phyloP scores from a whole-genome alignment of 1,140 invertebrate species.

The Dinothrombium tinctorium region DNA sequence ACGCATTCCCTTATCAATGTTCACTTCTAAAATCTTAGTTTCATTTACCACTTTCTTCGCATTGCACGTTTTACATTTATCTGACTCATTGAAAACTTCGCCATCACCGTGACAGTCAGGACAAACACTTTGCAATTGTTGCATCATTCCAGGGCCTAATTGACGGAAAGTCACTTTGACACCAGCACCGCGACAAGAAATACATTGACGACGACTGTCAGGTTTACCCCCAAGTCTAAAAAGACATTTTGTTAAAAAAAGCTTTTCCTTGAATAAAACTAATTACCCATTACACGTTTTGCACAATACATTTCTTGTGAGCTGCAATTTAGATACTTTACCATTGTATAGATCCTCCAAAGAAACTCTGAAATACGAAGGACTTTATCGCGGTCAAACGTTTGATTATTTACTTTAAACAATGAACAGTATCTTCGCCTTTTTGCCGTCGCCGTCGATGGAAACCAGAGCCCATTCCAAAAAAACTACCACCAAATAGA shows the following conservation, averaged over 20 bases:
- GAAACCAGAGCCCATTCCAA: neutral
- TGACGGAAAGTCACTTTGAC: slow-evolving; percentile 74
- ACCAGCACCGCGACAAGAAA: slow-evolving; percentile 63
- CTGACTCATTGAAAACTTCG: slow-evolving; percentile 41
- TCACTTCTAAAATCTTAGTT: slow-evolving; percentile 86
- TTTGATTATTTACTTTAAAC: neutral
- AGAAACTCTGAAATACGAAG: slow-evolving; percentile 35
- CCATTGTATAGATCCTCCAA: slow-evolving; percentile 95
- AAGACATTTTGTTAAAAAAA: too few relatives aligned
- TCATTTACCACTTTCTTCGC: slow-evolving; percentile 75
- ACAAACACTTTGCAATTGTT: slow-evolving; percentile 80
- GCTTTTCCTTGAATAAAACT: too few relatives aligned
- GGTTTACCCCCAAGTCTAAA: slow-evolving; percentile 3
- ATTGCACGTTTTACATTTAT: slow-evolving; percentile 73
- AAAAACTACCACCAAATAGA: slow-evolving; percentile 21
- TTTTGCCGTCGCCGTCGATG: neutral
- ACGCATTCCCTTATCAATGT: slow-evolving; percentile 91
- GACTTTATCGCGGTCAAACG: neutral
- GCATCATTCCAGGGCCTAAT: slow-evolving; percentile 80
- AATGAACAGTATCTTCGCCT: neutral
- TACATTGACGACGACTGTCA: slow-evolving; percentile 38
- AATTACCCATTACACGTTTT: slow-evolving; percentile 68
- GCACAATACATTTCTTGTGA: slow-evolving; percentile 94
- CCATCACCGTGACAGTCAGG: slow-evolving; percentile 67
- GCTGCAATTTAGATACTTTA: slow-evolving; percentile 69